These are phyloP conservation scores for Gambelia wislizenii DNA, from an alignment of 2,797 vertebrate species.

Conservation along the genomic window DNA sequence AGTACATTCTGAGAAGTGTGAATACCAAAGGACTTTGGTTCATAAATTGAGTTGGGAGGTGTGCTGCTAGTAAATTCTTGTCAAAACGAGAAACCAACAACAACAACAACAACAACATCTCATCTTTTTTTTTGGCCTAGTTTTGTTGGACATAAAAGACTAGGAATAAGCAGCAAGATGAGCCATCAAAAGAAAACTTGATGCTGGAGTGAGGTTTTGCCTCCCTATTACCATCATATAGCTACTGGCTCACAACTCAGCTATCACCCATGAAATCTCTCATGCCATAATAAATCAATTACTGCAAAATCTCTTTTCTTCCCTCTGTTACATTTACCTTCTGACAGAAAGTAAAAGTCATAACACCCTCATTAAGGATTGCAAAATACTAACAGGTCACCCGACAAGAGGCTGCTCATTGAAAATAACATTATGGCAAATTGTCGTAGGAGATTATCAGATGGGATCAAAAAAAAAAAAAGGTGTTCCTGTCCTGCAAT, in stretches of 20 bases:
- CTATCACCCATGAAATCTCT: neutral
- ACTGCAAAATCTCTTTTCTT: neutral
- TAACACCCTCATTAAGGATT: neutral
- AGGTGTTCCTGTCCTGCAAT: no score
- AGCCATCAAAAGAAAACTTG: neutral
- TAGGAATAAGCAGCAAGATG: neutral
- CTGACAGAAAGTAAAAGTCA: neutral
- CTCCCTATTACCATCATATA: neutral
- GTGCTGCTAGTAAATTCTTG: neutral
- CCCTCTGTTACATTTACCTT: constrained; percentile 2
- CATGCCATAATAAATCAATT: constrained; percentile 16
- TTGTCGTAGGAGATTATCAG: no score
- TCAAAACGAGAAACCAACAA: neutral
- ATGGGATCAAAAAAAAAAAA: no score
- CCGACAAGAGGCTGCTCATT: neutral
- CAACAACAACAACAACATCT: no score
- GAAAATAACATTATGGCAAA: neutral
- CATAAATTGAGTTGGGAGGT: neutral
- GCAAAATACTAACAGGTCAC: constrained; percentile 9
- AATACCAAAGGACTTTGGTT: neutral
- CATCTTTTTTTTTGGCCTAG: neutral
- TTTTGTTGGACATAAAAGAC: neutral
- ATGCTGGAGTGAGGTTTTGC: neutral
- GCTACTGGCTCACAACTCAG: neutral
- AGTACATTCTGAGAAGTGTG: neutral